A percentile compares a stretch with the other conserved stretches of the same genome.
These are phyloP conservation scores for Gorilla gorilla DNA, from an alignment of 2,113 vertebrate species.

Conservation along the genomic window DNA sequence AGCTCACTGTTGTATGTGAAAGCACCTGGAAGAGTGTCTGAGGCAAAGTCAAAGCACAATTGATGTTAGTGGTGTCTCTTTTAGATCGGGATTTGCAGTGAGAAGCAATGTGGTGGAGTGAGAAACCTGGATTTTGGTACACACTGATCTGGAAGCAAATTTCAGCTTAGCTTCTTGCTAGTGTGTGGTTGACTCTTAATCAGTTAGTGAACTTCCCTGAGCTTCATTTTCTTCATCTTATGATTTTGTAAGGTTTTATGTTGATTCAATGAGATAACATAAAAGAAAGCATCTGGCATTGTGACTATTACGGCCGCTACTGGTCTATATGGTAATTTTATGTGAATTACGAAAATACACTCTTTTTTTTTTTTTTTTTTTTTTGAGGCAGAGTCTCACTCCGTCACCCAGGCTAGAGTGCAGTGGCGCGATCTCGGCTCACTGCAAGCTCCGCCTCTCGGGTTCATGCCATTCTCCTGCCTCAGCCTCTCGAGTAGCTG, in stretches of 20 bases:
- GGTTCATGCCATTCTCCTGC: too few species aligned
- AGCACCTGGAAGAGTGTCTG: neutral
- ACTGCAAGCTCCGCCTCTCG: too few species aligned
- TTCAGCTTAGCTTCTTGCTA: neutral
- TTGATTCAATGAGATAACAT: neutral
- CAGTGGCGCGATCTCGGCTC: too few species aligned
- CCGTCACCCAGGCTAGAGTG: too few species aligned
- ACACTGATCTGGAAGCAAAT: neutral
- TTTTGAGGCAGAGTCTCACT: too few species aligned
- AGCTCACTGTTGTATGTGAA: neutral
- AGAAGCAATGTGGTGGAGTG: neutral
- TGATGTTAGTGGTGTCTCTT: neutral
- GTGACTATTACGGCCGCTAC: neutral
- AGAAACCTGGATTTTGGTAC: neutral
- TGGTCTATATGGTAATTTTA: neutral
- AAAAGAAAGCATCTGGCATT: neutral
- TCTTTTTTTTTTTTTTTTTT: too few species aligned
- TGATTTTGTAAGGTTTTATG: neutral
- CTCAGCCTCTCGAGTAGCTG: too few species aligned
- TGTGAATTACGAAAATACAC: neutral
- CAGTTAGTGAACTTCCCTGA: neutral
- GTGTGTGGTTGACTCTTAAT: neutral
- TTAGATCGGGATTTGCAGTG: neutral
- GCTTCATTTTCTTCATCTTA: neutral
- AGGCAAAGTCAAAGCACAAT: neutral